phyloP scores from a whole-genome alignment of 2,888 invertebrate genomes.

The Sarcophaga rosellei region DNA sequence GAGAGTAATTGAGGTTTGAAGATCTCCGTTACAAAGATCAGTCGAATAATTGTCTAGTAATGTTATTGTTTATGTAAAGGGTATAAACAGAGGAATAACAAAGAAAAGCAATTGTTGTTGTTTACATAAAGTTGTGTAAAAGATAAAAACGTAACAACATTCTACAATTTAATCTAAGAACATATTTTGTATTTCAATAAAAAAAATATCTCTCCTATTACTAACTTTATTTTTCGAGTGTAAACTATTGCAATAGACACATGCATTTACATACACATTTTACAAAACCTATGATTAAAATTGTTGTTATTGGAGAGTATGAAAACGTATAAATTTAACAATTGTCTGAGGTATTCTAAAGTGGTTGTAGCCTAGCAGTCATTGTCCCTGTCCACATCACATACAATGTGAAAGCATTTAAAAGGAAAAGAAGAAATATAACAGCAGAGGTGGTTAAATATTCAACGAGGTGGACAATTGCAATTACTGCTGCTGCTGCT shows the following conservation, averaged over 20 bases:
- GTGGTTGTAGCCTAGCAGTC: conserved; percentile 19
- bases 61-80: too few species aligned
- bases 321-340: conserved; percentile 52
- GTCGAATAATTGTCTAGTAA: too few species aligned
- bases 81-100: too few species aligned
- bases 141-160: too few species aligned
- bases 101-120: too few species aligned
- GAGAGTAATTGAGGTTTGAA: too few species aligned
- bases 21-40: too few species aligned
- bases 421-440: neutral
- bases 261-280: neutral
- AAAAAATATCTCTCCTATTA: neutral
- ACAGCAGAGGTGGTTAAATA: conserved; percentile 49
- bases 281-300: conserved; percentile 51
- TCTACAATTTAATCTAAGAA: too few species aligned
- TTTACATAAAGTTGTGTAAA: too few species aligned
- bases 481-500: conserved; percentile 75
- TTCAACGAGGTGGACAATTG: conserved; percentile 78
- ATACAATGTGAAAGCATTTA: neutral
- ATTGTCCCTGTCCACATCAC: conserved; percentile 1
- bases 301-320: conserved; percentile 25
- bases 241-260: neutral
- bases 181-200: too few species aligned
- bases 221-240: conserved; percentile 33
- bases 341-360: conserved; percentile 56